phyloP scores from a whole-genome alignment of 1,140 invertebrate species.

The Ooceraea biroi region DNA sequence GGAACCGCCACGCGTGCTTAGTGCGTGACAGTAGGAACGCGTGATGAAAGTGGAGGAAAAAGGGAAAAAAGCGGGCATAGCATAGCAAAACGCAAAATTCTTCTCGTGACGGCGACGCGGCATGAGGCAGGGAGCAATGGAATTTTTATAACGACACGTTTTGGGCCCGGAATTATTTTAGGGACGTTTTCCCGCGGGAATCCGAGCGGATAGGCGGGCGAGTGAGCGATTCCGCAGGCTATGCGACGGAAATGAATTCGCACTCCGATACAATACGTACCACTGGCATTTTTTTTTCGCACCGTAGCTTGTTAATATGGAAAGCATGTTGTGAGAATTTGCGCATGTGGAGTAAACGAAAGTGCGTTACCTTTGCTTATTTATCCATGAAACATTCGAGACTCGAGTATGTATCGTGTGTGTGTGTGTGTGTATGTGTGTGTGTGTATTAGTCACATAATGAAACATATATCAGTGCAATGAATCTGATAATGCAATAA shows the following conservation, averaged over 20 bases:
- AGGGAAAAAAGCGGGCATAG: slow-evolving; percentile 35
- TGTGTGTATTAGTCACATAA: too few species aligned
- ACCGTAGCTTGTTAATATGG: slow-evolving; percentile 23
- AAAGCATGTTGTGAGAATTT: slow-evolving; percentile 50
- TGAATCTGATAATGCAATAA: background rate
- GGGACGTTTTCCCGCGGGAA: slow-evolving; percentile 38
- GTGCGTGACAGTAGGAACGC: slow-evolving; percentile 34
- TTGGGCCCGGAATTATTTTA: slow-evolving; percentile 58
- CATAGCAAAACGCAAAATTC: slow-evolving; percentile 48
- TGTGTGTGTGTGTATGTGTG: too few species aligned
- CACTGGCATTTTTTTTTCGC: slow-evolving; percentile 25
- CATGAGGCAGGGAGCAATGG: slow-evolving; percentile 35
- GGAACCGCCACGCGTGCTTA: background rate
- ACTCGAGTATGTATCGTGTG: background rate
- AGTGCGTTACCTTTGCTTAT: slow-evolving; percentile 42
- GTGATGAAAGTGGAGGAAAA: background rate
- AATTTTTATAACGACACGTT: slow-evolving; percentile 63
- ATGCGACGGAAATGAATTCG: slow-evolving; percentile 51
- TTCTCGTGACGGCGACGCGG: slow-evolving; percentile 33
- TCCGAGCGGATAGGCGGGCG: background rate
- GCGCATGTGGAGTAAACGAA: background rate
- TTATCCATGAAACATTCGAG: slow-evolving; percentile 17
- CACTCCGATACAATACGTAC: slow-evolving; percentile 33
- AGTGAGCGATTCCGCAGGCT: background rate
- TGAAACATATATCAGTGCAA: background rate